A percentile compares a stretch with the other conserved stretches of the same genome.
Conservation (phyloP, 2,888 invertebrate genomes). For the Zygogramma bicolorata region DNA sequence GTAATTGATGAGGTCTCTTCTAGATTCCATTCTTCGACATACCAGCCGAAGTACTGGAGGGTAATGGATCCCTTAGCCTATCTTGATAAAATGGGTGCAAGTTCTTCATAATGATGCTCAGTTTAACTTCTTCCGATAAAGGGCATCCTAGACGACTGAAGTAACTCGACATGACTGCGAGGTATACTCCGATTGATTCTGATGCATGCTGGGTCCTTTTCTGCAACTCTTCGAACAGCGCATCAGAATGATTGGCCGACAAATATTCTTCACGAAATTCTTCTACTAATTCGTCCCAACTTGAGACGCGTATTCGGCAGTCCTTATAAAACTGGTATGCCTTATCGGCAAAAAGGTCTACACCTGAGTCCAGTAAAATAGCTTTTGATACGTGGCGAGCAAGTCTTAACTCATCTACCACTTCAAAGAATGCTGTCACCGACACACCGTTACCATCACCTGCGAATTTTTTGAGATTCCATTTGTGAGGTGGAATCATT, state of each 20-base stretch:
- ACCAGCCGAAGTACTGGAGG: neutral
- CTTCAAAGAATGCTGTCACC: constrained; percentile 5
- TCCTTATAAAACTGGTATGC: too few relatives aligned
- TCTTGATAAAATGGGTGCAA: too few relatives aligned
- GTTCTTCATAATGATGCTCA: too few relatives aligned
- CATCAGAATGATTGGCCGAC: too few relatives aligned
- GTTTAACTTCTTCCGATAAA: neutral
- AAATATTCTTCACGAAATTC: constrained; percentile 22
- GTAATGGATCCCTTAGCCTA: neutral
- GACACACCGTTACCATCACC: neutral
- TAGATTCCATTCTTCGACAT: neutral
- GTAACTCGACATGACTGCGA: neutral
- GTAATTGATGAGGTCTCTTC: neutral
- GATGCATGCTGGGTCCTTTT: neutral
- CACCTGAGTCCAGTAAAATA: neutral
- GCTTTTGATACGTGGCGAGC: neutral
- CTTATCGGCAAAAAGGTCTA: too few relatives aligned
- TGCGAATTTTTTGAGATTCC: neutral
- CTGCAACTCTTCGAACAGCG: constrained; percentile 11
- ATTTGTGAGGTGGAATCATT: too few relatives aligned
- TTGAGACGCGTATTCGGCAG: too few relatives aligned
- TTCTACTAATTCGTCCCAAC: too few relatives aligned
- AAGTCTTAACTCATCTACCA: constrained; percentile 4
- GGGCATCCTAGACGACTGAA: neutral
- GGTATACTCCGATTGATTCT: neutral